phyloP scores from a whole-genome alignment of 2,888 invertebrate species.

The Luperina nickerlii region DNA sequence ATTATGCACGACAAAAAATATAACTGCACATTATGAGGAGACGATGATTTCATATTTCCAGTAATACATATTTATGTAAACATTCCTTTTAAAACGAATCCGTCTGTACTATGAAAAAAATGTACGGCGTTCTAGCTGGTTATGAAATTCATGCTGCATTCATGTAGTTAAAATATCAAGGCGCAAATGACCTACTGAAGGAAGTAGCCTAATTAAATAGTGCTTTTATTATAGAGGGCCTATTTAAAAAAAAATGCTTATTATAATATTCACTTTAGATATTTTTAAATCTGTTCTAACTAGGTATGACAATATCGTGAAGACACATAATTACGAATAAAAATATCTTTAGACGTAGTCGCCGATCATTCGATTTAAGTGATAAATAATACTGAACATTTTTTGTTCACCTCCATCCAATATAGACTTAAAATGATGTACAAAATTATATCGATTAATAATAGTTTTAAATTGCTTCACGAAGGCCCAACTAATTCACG shows the following conservation, averaged over 20 bases:
- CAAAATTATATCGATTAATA: constrained; percentile 62
- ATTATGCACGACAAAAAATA: constrained; percentile 78
- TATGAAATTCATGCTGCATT: not conserved
- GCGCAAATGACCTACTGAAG: not conserved
- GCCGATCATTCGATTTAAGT: constrained; percentile 63
- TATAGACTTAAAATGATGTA: constrained; percentile 62
- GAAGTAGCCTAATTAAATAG: not conserved
- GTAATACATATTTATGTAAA: constrained; percentile 45
- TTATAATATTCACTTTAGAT: no score
- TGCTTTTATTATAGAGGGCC: not conserved
- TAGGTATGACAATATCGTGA: not conserved
- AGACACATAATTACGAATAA: constrained; percentile 20
- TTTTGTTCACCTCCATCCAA: constrained; percentile 61
- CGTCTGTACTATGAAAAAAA: not conserved
- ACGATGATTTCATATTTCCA: constrained; percentile 69
- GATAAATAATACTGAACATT: constrained; percentile 60
- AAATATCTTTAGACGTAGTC: constrained; percentile 12
- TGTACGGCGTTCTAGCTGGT: not conserved
- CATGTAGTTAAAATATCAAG: not conserved
- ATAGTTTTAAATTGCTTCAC: constrained; percentile 66
- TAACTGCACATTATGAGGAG: constrained; percentile 65
- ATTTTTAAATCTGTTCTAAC: not conserved
- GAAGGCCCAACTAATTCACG: constrained; percentile 58
- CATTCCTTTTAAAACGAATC: constrained; percentile 52
- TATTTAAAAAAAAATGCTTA: no score